phyloP scores from a whole-genome alignment of 2,113 vertebrate species.

The Ceyx cyanopectus region DNA sequence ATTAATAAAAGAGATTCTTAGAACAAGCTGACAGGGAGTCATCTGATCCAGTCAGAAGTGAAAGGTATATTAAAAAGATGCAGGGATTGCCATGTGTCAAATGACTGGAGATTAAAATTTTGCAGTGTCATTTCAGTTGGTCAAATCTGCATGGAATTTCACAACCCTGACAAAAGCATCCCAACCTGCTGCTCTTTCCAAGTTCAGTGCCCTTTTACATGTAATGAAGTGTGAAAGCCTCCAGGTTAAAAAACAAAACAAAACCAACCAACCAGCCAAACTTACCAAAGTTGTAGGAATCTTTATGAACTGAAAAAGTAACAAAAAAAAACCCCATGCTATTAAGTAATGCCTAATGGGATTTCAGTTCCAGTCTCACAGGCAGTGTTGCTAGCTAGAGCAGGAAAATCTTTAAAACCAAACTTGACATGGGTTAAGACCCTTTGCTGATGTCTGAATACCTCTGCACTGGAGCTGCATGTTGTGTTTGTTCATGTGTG shows the following conservation, averaged over 20 bases:
- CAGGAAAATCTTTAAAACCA: background rate
- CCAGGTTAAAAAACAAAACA: background rate
- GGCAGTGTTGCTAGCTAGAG: background rate
- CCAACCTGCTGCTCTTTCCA: background rate
- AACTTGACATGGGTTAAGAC: background rate
- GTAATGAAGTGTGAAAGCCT: background rate
- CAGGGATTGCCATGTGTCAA: background rate
- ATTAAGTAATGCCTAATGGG: rapidly evolving
- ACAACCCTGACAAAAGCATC: background rate
- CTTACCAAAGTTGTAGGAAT: too few relatives aligned
- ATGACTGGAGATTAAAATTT: background rate
- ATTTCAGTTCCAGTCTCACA: background rate
- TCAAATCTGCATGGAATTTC: background rate
- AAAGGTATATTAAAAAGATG: background rate
- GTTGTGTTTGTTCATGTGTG: too few relatives aligned
- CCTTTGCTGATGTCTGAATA: background rate
- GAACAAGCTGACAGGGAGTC: background rate
- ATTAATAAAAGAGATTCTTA: background rate
- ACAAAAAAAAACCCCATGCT: background rate
- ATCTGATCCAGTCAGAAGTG: background rate
- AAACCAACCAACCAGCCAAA: too few relatives aligned
- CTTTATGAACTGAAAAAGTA: background rate
- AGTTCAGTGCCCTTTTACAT: background rate
- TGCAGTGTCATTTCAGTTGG: background rate
- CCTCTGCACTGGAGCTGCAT: background rate